These are phyloP conservation scores for Antrozous pallidus DNA, from an alignment of 2,797 vertebrate species.

Conservation along the genomic window DNA sequence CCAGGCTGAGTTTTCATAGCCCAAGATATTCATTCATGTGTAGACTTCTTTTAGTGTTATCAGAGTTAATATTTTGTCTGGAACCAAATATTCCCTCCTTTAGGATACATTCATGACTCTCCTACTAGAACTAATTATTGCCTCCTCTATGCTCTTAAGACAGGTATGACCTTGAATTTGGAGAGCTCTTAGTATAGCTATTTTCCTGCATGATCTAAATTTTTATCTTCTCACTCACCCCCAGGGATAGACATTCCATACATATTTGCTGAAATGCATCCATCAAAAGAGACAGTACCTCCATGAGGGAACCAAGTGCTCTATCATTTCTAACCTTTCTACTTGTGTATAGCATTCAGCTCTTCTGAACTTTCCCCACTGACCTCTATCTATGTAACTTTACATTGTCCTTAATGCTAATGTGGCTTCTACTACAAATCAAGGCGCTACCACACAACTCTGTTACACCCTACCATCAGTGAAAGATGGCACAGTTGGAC, in stretches of 20 bases:
- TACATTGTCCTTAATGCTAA: neutral
- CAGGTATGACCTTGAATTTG: conserved; percentile 6
- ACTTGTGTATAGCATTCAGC: neutral
- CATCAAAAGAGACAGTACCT: neutral
- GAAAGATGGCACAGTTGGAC: neutral
- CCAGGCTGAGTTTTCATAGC: neutral
- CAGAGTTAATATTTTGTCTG: neutral
- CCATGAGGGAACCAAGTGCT: neutral
- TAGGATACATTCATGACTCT: neutral
- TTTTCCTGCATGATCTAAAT: neutral
- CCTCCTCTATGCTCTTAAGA: neutral
- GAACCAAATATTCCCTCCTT: neutral
- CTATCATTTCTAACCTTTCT: neutral
- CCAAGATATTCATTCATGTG: neutral
- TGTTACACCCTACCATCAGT: neutral
- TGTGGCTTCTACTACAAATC: neutral
- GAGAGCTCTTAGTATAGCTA: neutral
- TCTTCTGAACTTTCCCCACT: conserved; percentile 26
- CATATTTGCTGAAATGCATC: conserved; percentile 14
- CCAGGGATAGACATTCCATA: neutral
- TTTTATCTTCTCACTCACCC: neutral
- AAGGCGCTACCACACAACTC: neutral
- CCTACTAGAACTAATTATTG: neutral
- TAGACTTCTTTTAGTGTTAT: neutral
- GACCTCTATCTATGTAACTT: neutral